Evolutionary conservation across 1,140 invertebrate genomes (phyloP).

Genomic region (Anadara kagoshimensis): DNA sequence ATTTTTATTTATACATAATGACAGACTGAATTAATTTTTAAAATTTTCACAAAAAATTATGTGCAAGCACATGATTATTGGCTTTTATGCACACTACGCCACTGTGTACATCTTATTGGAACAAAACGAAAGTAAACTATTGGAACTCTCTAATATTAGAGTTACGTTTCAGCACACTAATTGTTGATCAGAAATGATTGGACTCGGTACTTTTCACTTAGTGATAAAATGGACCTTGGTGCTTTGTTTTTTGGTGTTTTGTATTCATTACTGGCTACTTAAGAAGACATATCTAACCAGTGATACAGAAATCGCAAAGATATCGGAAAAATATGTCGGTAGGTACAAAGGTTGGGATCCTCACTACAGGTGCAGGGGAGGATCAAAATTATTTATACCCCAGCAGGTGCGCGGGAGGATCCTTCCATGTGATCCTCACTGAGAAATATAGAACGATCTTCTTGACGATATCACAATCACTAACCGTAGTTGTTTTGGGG

Average conservation of each 20-base stretch:
- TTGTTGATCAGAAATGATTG: too few relatives aligned
- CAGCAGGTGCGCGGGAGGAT: neutral
- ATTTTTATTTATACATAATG: too few relatives aligned
- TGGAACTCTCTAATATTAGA: too few relatives aligned
- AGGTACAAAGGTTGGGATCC: neutral
- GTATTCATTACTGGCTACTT: slow-evolving; percentile 59
- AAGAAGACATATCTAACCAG: slow-evolving; percentile 56
- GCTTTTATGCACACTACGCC: too few relatives aligned
- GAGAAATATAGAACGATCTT: neutral
- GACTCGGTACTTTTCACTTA: too few relatives aligned
- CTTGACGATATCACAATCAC: neutral
- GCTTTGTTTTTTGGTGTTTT: slow-evolving; percentile 45
- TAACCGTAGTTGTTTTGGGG: neutral
- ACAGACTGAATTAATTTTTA: too few relatives aligned
- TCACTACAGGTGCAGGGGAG: neutral
- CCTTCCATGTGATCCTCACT: neutral
- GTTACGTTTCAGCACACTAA: too few relatives aligned
- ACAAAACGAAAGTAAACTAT: too few relatives aligned
- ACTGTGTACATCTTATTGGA: too few relatives aligned
- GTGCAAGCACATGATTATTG: too few relatives aligned
- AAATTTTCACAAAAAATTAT: too few relatives aligned
- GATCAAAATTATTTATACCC: neutral
- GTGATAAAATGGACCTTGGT: slow-evolving; percentile 41
- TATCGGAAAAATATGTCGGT: slow-evolving; percentile 59
- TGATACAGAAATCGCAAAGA: slow-evolving; percentile 51